These are phyloP conservation scores for Anas platyrhynchos DNA, from an alignment of 2,113 vertebrate genomes.

Conservation along the genomic window DNA sequence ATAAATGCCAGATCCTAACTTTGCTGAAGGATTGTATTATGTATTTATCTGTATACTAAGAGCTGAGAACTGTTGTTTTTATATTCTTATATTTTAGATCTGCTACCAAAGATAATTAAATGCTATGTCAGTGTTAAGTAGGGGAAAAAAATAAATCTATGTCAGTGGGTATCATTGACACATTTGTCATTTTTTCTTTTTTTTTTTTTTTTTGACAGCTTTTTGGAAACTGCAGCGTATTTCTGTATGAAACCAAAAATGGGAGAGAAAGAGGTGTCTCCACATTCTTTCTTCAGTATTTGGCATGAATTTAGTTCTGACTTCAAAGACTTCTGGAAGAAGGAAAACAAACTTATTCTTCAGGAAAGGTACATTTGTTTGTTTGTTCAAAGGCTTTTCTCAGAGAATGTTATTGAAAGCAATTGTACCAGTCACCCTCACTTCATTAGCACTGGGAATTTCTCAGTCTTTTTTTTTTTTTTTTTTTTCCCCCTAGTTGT, in stretches of 20 bases:
- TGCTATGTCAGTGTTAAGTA: conserved; percentile 25
- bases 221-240: conserved; percentile 90
- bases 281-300: conserved; percentile 90
- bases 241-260: conserved; percentile 94
- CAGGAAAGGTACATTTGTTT: conserved; percentile 89
- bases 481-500: not conserved
- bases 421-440: not conserved
- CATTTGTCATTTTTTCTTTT: conserved; percentile 33
- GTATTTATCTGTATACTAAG: not conserved
- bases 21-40: not conserved
- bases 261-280: conserved; percentile 95
- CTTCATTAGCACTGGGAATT: not conserved
- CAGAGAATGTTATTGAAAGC: conserved; percentile 2
- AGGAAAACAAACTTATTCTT: conserved; percentile 94
- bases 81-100: not conserved
- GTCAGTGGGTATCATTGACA: conserved; percentile 18
- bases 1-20: not conserved
- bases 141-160: not conserved
- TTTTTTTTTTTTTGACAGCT: conserved; percentile 79
- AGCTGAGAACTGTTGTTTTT: not conserved
- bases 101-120: not conserved
- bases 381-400: conserved; percentile 67
- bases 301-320: conserved; percentile 98
- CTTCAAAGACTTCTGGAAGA: conserved; percentile 98
- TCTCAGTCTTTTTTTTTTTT: not conserved